A percentile compares a stretch with the other conserved stretches of the same genome.
Conservation (phyloP, 2,888 invertebrate species). For the Himalopsyche kuldschensis region DNA sequence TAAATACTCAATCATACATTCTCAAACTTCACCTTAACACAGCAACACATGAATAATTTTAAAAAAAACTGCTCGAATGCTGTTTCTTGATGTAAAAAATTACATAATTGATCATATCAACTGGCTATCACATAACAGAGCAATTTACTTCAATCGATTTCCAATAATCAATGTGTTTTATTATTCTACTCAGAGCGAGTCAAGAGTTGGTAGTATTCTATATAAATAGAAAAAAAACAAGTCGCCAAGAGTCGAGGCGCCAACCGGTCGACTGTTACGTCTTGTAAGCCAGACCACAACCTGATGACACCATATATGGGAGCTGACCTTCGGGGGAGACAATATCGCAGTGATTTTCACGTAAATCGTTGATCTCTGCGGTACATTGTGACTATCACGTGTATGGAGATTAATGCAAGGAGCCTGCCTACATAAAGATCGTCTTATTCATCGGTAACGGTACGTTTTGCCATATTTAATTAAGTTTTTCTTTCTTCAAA, state of each 20-base stretch:
- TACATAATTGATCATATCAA: background rate
- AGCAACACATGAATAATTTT: too few relatives aligned
- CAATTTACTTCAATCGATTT: background rate
- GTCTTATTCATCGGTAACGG: too few relatives aligned
- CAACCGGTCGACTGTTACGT: background rate
- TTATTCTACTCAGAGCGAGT: background rate
- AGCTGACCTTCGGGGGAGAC: background rate
- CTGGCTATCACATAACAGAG: background rate
- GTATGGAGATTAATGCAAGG: background rate
- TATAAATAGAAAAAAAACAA: background rate
- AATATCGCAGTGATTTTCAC: background rate
- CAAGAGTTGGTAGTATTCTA: background rate
- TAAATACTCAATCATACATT: too few relatives aligned
- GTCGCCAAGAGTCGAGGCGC: background rate
- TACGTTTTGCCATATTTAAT: too few relatives aligned
- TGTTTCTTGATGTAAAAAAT: background rate
- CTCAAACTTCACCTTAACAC: too few relatives aligned
- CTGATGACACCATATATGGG: background rate
- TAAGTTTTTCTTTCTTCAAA: too few relatives aligned
- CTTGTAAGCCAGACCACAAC: background rate
- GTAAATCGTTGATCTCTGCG: background rate
- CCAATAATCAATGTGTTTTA: background rate
- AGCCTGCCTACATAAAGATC: too few relatives aligned
- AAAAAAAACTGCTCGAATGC: background rate
- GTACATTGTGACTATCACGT: background rate